phyloP scores from a whole-genome alignment of 2,113 vertebrate genomes.

The Ptilonorhynchus violaceus region DNA sequence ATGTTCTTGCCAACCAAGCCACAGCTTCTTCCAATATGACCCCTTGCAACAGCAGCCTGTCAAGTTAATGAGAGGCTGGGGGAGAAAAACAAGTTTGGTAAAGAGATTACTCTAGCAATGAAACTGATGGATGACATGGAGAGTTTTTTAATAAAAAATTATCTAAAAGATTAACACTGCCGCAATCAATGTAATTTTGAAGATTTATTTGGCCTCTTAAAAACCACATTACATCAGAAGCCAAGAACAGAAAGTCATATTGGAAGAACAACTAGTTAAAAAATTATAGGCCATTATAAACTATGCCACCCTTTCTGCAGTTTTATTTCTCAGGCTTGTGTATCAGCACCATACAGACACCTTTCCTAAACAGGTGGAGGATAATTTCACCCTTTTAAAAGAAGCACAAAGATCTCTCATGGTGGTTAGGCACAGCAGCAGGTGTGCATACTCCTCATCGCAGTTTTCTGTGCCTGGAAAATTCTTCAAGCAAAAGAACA shows the following conservation, averaged over 20 bases:
- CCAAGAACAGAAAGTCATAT: neutral
- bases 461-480: neutral
- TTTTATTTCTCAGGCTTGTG: neutral
- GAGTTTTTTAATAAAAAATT: neutral
- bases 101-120: neutral
- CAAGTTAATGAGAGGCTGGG: neutral
- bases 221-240: neutral
- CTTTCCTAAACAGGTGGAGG: rapidly evolving
- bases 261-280: neutral
- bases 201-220: neutral
- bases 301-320: neutral
- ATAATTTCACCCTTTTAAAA: neutral
- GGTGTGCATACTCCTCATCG: neutral
- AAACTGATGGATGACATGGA: neutral
- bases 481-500: neutral
- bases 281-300: neutral
- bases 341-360: neutral
- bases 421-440: neutral
- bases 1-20: neutral
- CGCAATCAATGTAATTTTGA: neutral
- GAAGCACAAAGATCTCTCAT: neutral
- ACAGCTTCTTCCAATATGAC: neutral
- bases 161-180: neutral
- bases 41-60: neutral
- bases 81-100: neutral